Percentiles rank a stretch among this genome's conserved stretches.
These are phyloP conservation scores for Cheumatopsyche charites DNA, from an alignment of 1,140 invertebrate genomes.

Conservation along the genomic window DNA sequence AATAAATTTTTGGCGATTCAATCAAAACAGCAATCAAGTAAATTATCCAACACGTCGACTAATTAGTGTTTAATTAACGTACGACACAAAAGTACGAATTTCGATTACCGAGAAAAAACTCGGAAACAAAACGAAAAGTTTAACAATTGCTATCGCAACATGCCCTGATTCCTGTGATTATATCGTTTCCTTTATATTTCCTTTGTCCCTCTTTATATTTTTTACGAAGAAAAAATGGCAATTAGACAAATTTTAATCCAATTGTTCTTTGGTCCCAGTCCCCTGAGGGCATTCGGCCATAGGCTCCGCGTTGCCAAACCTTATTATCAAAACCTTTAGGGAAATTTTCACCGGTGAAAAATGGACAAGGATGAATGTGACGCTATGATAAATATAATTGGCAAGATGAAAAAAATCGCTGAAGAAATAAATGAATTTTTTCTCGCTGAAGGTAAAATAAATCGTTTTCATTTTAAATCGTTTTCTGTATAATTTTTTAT, in stretches of 20 bases:
- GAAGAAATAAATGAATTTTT: neutral
- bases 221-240: neutral
- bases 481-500: too few relatives aligned
- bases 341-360: conserved; percentile 14
- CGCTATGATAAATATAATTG: too few relatives aligned
- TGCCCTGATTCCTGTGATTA: neutral
- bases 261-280: conserved; percentile 13
- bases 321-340: conserved; percentile 18
- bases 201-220: neutral
- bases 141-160: neutral
- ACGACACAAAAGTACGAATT: neutral
- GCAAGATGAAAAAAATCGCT: neutral
- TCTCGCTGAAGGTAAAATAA: neutral
- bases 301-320: neutral
- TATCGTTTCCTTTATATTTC: neutral
- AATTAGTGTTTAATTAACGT: neutral
- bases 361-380: too few relatives aligned
- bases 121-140: too few relatives aligned
- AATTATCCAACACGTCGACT: neutral
- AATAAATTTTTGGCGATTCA: too few relatives aligned
- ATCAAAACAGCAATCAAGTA: too few relatives aligned
- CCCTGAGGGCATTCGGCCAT: neutral
- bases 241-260: conserved; percentile 27
- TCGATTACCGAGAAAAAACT: neutral
- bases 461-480: too few relatives aligned